These are phyloP conservation scores for Gnatocerus cornutus DNA, from an alignment of 2,888 invertebrate species.

Conservation along the genomic window DNA sequence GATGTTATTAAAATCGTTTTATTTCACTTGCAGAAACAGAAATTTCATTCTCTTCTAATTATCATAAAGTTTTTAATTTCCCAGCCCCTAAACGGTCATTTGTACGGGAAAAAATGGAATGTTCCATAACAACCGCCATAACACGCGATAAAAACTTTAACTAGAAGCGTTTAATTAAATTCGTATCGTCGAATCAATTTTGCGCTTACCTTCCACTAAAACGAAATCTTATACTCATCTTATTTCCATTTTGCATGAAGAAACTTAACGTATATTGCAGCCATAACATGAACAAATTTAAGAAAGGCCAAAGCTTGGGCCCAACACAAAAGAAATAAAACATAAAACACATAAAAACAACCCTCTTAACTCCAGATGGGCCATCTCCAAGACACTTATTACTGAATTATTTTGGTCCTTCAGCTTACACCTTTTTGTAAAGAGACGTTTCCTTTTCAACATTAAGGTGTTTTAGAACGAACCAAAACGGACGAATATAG, in stretches of 20 bases:
- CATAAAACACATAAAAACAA: conserved; percentile 38
- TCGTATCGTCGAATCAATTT: conserved; percentile 16
- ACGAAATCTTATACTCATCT: conserved; percentile 19
- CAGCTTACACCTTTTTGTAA: conserved; percentile 10
- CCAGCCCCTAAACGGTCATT: too few relatives aligned
- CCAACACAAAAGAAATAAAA: conserved; percentile 35
- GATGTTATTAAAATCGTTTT: too few relatives aligned
- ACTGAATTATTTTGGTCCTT: conserved; percentile 26
- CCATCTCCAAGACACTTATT: conserved; percentile 38
- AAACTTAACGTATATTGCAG: conserved; percentile 26
- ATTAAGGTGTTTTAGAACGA: too few relatives aligned
- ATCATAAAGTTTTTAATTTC: too few relatives aligned
- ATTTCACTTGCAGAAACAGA: too few relatives aligned
- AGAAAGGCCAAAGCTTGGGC: conserved; percentile 15
- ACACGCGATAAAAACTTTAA: too few relatives aligned
- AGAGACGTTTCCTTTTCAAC: background rate
- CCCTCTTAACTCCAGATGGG: conserved; percentile 38
- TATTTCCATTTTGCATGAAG: conserved; percentile 40
- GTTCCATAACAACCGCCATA: too few relatives aligned
- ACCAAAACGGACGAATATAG: too few relatives aligned
- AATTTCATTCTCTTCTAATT: too few relatives aligned
- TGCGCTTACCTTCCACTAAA: conserved; percentile 4
- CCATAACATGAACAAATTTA: conserved; percentile 34
- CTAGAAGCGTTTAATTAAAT: too few relatives aligned
- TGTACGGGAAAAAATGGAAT: too few relatives aligned